Base-by-base conservation (phyloP, 2,113 vertebrate genomes). In the Lichenostomus cassidix region DNA sequence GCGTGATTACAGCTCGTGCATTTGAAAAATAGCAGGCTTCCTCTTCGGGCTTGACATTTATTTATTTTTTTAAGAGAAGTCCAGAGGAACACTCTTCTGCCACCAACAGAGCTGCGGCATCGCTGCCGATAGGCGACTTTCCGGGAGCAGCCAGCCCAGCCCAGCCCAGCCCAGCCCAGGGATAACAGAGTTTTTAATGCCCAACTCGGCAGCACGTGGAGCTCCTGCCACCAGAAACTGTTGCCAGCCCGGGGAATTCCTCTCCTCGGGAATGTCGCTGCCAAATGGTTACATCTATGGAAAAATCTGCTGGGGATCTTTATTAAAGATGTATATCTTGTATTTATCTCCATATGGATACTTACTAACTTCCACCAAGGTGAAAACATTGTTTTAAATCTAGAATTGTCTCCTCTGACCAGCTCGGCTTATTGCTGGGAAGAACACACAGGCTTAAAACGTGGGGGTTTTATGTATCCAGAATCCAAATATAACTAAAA, bases 21-120 rank as follows among this genome's bases (percentile, higher is more conserved):
- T 77, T 77, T 96, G 95, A 96, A 96, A 96, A 94, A 85, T 86
- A 94, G 69, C 94, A 96, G 95, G 85, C 93, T 97, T 96, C 94
- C 94, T 94, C 33, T 83, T 77, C 9, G 35, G 90, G 59, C 75
- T 80, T 93, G 94, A 86, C 82, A 18, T 74, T 86, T 83, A 94
- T 94, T 97, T 96, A 83, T 94, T 94, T 92, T 95, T 97, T 92
- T 94, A 92, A 88, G 95, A 17, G 3, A 59, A 90, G 42, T 83
- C 71, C 92, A 41, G 93, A 77, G 87, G 94, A 86, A 86, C 82
- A 88, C 70, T 86, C 90, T 80, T 27, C 63, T 92, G 4, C 93
- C 95, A 91, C 93, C 94, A 93, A 64, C 35, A 44, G 90, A 83
- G 93, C 93, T 9, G 93, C 12, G 6, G 84, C 85, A 77, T 50